Conservation (phyloP, 2,797 vertebrate species). For the Artibeus lituratus region DNA sequence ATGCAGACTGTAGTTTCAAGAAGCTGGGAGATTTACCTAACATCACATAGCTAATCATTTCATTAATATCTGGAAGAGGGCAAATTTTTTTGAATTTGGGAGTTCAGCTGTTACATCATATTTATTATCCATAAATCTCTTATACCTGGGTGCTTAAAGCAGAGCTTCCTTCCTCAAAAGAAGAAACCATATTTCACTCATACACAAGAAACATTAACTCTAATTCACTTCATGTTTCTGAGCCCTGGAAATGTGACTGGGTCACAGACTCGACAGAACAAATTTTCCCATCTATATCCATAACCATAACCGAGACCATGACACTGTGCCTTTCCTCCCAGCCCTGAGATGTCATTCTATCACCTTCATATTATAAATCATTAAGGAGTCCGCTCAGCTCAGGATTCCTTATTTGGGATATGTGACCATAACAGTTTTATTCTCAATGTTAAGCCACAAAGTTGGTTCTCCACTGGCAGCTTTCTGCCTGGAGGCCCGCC, state of each 20-base stretch:
- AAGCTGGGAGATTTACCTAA: background rate
- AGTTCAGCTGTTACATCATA: background rate
- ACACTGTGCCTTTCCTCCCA: background rate
- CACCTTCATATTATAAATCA: background rate
- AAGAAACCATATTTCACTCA: background rate
- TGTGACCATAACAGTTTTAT: background rate
- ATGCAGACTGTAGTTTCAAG: background rate
- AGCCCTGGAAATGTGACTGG: background rate
- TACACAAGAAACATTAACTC: background rate
- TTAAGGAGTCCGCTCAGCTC: background rate
- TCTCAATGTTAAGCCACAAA: background rate
- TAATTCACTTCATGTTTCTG: constrained; percentile 6
- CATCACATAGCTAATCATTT: background rate
- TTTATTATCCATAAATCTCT: constrained; percentile 6
- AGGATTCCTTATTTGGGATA: background rate
- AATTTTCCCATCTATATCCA: background rate
- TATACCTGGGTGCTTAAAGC: background rate
- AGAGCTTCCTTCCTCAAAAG: background rate
- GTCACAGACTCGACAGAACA: background rate
- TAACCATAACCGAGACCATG: background rate
- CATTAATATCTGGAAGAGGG: background rate
- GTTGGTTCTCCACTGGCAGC: background rate
- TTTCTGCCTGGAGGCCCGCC: background rate
- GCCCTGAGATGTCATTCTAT: background rate
- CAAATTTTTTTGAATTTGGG: background rate